These are phyloP conservation scores for Gasteruption jaculator DNA, from an alignment of 2,888 invertebrate genomes.

Conservation along the genomic window DNA sequence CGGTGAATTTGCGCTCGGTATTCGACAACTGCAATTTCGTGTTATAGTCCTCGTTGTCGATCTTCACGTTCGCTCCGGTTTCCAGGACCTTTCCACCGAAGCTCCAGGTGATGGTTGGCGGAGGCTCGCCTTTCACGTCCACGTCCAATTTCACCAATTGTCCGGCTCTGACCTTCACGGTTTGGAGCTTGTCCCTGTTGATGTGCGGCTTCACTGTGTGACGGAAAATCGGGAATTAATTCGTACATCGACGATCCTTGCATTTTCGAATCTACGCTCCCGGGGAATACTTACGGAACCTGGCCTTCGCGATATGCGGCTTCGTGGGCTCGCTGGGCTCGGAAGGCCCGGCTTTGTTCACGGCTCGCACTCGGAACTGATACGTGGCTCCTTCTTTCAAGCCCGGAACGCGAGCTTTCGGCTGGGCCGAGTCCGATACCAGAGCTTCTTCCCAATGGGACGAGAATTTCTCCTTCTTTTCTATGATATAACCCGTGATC, in stretches of 20 bases:
- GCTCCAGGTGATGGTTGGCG: conserved; percentile 84
- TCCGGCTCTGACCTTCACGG: conserved; percentile 85
- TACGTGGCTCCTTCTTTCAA: conserved; percentile 88
- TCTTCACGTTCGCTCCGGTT: conserved; percentile 64
- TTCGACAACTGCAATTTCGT: conserved; percentile 80
- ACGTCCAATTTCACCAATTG: conserved; percentile 88
- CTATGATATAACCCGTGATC: conserved; percentile 81
- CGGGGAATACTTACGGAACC: conserved; percentile 67
- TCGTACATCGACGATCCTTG: not conserved
- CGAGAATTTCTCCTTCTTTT: conserved; percentile 80
- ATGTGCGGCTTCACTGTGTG: conserved; percentile 86
- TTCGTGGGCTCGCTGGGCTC: conserved; percentile 88
- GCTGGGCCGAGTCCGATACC: conserved; percentile 62
- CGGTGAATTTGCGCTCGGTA: conserved; percentile 80
- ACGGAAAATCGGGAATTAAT: conserved; percentile 5
- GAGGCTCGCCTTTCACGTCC: conserved; percentile 94
- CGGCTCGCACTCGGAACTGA: conserved; percentile 91
- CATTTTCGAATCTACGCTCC: not conserved
- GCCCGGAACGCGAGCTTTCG: conserved; percentile 79
- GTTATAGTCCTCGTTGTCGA: conserved; percentile 89
- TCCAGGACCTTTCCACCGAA: conserved; percentile 66
- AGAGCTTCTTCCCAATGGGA: conserved; percentile 76
- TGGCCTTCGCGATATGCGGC: conserved; percentile 81
- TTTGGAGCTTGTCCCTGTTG: conserved; percentile 88
- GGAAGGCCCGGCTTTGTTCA: conserved; percentile 91